These are phyloP conservation scores for Eupithecia subfuscata DNA, from an alignment of 2,888 invertebrate genomes.

Conservation along the genomic window DNA sequence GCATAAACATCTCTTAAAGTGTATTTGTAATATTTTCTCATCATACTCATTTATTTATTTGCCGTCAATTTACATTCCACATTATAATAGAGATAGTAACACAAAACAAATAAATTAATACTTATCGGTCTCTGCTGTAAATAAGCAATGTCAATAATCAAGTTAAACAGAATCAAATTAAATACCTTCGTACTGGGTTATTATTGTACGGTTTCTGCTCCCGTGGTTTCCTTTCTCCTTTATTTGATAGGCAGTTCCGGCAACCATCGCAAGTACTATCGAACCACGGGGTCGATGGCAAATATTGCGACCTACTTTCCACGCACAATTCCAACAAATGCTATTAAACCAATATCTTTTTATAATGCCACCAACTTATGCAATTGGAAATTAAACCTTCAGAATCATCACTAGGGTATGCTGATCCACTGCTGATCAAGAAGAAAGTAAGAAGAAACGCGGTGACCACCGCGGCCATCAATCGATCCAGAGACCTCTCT, in stretches of 20 bases:
- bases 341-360: not conserved
- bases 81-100: too few relatives aligned
- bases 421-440: not conserved
- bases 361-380: not conserved
- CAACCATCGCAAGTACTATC: not conserved
- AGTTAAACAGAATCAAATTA: not conserved
- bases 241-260: not conserved
- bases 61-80: too few relatives aligned
- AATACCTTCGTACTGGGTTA: not conserved
- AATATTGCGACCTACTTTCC: conserved; percentile 1
- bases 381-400: not conserved
- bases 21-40: not conserved
- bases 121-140: too few relatives aligned
- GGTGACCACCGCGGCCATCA: not conserved
- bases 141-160: too few relatives aligned
- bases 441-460: not conserved
- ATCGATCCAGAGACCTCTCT: not conserved
- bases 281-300: not conserved
- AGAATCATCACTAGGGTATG: not conserved
- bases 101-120: too few relatives aligned
- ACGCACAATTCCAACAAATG: conserved; percentile 4
- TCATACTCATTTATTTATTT: too few relatives aligned
- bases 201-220: not conserved
- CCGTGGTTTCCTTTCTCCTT: not conserved
- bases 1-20: not conserved